These are phyloP conservation scores for Meteorus cinctellus DNA, from an alignment of 2,888 invertebrate species.

Conservation along the genomic window DNA sequence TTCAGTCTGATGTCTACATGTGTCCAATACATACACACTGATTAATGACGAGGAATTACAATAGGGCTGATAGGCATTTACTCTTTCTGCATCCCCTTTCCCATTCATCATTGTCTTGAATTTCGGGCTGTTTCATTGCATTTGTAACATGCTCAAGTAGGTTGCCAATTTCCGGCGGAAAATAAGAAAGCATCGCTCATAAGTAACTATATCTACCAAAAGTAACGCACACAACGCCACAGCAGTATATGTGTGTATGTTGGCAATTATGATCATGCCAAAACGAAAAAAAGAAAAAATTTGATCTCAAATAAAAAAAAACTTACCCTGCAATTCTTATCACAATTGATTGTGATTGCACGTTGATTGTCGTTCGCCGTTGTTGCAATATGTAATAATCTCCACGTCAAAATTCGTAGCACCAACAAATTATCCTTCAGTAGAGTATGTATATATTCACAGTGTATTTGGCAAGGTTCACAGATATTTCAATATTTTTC, in stretches of 20 bases:
- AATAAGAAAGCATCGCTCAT: background rate
- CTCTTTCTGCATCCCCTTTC: too few relatives aligned
- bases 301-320: slow-evolving; percentile 10
- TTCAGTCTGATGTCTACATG: background rate
- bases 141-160: slow-evolving; percentile 20
- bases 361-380: slow-evolving; percentile 21
- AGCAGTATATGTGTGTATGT: background rate
- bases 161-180: slow-evolving; percentile 27
- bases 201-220: background rate
- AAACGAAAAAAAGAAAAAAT: background rate
- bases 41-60: too few relatives aligned
- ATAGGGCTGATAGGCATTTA: too few relatives aligned
- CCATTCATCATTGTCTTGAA: background rate
- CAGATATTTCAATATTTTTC: slow-evolving; percentile 48
- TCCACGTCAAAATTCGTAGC: slow-evolving; percentile 5
- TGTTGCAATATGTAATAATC: slow-evolving; percentile 1
- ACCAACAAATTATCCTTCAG: slow-evolving; percentile 9
- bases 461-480: background rate
- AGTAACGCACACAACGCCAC: slow-evolving; percentile 1
- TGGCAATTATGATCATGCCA: background rate
- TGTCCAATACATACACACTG: too few relatives aligned
- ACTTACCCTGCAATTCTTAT: slow-evolving; percentile 30
- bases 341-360: slow-evolving; percentile 18
- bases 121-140: background rate
- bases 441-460: background rate